Percentiles rank a stretch among this genome's conserved stretches.
phyloP scores from a whole-genome alignment of 2,888 invertebrate genomes.

The Synergus gifuensis region DNA sequence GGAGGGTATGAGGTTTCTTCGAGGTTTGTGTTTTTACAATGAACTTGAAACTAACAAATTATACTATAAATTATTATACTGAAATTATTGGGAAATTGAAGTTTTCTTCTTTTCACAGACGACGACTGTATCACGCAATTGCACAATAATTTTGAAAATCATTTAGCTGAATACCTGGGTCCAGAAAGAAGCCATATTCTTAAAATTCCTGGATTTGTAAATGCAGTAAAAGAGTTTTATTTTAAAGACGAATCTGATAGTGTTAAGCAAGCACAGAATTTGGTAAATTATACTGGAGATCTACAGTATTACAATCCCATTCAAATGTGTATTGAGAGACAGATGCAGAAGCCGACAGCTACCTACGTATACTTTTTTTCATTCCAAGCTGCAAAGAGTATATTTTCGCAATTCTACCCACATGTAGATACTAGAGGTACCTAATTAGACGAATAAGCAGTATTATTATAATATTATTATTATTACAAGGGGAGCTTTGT shows the following conservation, averaged over 20 bases:
- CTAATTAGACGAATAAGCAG: too few species aligned
- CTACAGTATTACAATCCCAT: not conserved
- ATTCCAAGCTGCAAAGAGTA: not conserved
- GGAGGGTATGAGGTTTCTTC: constrained; percentile 76
- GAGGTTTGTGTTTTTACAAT: not conserved
- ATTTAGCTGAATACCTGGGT: not conserved
- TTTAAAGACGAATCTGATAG: not conserved
- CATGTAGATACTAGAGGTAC: not conserved
- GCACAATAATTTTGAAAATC: not conserved
- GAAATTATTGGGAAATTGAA: not conserved
- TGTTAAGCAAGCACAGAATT: not conserved
- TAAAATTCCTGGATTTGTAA: not conserved
- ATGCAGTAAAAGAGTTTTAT: not conserved
- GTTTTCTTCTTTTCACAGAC: not conserved
- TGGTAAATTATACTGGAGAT: not conserved
- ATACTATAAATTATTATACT: not conserved
- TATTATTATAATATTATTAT: too few species aligned
- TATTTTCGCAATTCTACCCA: not conserved
- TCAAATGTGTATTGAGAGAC: not conserved
- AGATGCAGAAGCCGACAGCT: not conserved
- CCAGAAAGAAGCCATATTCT: not conserved
- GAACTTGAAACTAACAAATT: not conserved
- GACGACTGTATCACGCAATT: not conserved
- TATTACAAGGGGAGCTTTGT: too few species aligned
- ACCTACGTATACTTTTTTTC: not conserved